Evolutionary conservation across 2,113 vertebrate genomes (phyloP).

Genomic region (Eolophus roseicapilla): DNA sequence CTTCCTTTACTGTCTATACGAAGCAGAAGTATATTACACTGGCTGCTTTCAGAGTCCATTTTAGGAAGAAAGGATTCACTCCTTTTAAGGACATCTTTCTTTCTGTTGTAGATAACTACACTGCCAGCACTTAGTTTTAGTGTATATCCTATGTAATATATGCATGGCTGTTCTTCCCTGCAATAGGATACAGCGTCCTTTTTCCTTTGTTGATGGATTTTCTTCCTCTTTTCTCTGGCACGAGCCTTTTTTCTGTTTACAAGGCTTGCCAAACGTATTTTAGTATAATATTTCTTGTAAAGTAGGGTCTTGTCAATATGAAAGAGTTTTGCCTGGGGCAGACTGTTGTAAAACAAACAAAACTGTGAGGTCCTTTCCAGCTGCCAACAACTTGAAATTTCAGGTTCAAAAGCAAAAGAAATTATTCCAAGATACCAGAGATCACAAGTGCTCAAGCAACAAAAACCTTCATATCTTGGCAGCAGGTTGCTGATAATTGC

Average conservation of each 20-base stretch:
- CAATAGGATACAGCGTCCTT: background rate
- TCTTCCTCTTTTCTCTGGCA: background rate
- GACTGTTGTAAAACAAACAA: background rate
- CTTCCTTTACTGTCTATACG: background rate
- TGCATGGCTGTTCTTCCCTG: background rate
- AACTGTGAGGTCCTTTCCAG: background rate
- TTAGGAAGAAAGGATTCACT: slow-evolving; percentile 14
- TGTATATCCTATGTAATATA: background rate
- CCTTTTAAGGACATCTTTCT: slow-evolving; percentile 35
- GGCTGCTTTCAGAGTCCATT: background rate
- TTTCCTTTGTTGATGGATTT: background rate
- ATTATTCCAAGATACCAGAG: background rate
- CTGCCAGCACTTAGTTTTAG: background rate
- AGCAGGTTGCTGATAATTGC: background rate
- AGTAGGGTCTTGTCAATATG: background rate
- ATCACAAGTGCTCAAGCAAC: background rate
- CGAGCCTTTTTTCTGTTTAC: background rate
- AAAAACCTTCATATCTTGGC: background rate
- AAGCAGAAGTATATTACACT: background rate
- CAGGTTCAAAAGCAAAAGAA: background rate
- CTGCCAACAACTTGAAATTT: background rate
- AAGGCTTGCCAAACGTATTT: slow-evolving; percentile 3
- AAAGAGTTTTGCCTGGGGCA: background rate
- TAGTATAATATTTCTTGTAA: background rate
- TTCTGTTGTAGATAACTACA: background rate